Conservation (phyloP, 2,113 vertebrate genomes). For the Rallus limicola region DNA sequence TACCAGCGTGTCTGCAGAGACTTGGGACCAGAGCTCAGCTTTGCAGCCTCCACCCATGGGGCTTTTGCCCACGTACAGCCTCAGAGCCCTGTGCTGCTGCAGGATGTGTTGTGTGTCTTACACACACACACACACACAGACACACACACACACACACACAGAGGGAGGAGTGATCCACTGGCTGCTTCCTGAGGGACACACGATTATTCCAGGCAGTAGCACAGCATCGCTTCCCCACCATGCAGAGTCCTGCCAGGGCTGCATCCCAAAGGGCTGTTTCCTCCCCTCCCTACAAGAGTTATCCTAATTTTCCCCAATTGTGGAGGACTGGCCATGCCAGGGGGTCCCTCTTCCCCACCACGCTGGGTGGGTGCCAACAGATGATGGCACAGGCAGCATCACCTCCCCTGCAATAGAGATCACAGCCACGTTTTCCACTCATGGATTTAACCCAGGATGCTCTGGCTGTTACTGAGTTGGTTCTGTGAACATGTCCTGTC, state of each 20-base stretch:
- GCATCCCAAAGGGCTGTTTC: background rate
- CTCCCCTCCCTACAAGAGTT: background rate
- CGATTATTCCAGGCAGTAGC: background rate
- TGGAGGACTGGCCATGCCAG: background rate
- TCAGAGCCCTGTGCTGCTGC: too few relatives aligned
- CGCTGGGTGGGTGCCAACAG: background rate
- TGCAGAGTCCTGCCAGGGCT: background rate
- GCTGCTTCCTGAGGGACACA: background rate
- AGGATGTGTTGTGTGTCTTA: background rate
- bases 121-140: background rate
- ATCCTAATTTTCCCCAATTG: background rate
- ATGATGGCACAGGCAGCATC: background rate
- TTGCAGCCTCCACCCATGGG: background rate
- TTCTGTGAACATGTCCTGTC: background rate
- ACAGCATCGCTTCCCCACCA: background rate
- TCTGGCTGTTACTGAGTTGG: background rate
- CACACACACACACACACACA: background rate
- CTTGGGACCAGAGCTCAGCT: background rate
- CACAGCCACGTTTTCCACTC: background rate
- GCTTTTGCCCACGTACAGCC: background rate
- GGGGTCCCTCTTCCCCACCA: background rate
- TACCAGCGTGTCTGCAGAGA: background rate
- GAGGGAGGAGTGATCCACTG: background rate
- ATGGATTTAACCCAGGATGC: background rate
- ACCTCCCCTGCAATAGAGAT: fast-evolving